Base-by-base conservation (phyloP, 1,140 invertebrate species). In the Pogonomyrmex barbatus region DNA sequence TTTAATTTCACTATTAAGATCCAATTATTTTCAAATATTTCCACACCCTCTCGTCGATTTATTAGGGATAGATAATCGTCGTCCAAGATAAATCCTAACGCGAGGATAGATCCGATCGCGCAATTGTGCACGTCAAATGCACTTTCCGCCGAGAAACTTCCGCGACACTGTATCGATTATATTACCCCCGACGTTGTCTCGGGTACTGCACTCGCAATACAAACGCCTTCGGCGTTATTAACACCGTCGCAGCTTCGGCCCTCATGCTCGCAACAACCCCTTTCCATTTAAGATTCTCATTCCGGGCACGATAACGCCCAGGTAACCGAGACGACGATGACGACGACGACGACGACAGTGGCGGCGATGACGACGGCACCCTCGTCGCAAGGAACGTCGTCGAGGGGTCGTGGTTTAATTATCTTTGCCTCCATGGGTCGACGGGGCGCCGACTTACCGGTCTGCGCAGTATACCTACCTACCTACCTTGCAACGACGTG, bases 331-430 rank as follows among this genome's bases (percentile, higher is more conserved):
- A 90, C 87, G 87, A n/a, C 50, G 60, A 62, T 70, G 52, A 77
- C 65, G 79, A 70, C 79, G 68, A 50, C 73, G 36, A 39, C 24
- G 39, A 4, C 60, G 68, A 81, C 9, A 60, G 30, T 50, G 77
- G 52, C 33, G 70, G 60, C 58, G 54, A 75, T 52, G 56, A 78
- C 47, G 77, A 88, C 58, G 54, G 42, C 67, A 75, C 68, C 56
- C 79, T 83, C 36, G 83, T 83, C 33, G 87, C 73, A 83, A 62
- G 60, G 87, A 75, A 86, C 84, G 63, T 77, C 84, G 63, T 77
- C 67, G 71, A 82, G 58, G 67, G 85, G 78, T 85, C 82, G 86
- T 87, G 88, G 89, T 91, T 90, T 92, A 92, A 92, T 92, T 92
- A 92, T 92, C 91, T 91, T 86, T 88, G 84, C 77, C 81, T 79